These are phyloP conservation scores for Dryococelus australis DNA, from an alignment of 2,888 invertebrate species.

Conservation along the genomic window DNA sequence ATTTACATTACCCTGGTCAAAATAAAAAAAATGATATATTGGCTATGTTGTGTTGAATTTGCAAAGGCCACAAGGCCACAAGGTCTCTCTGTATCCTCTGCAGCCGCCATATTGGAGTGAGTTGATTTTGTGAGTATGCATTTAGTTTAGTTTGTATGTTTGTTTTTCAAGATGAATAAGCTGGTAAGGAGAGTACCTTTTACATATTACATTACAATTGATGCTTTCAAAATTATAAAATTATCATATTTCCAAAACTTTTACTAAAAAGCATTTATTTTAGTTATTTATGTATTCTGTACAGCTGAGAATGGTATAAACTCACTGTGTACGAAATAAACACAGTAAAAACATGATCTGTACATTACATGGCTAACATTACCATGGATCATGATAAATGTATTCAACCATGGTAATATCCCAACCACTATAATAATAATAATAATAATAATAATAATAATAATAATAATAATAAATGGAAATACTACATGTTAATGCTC, in stretches of 20 bases:
- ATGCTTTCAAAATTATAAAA: not conserved
- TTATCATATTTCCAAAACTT: not conserved
- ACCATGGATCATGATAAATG: not conserved
- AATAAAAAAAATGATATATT: not conserved
- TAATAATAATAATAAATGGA: not conserved
- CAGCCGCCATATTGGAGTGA: not conserved
- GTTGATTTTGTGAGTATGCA: not conserved
- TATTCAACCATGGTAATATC: not conserved
- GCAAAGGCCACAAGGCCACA: slow-evolving; percentile 4
- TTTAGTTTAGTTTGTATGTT: no score
- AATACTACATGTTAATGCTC: not conserved
- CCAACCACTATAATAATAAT: not conserved
- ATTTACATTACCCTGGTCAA: not conserved
- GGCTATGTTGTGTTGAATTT: not conserved
- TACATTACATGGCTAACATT: not conserved
- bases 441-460: not conserved
- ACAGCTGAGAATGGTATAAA: not conserved
- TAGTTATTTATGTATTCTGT: not conserved
- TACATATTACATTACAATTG: not conserved
- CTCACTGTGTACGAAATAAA: not conserved
- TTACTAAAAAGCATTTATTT: not conserved
- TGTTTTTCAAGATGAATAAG: not conserved
- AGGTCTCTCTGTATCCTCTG: not conserved
- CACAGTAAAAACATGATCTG: not conserved
- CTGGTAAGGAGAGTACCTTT: not conserved